Base-by-base conservation (phyloP, 1,140 invertebrate genomes). In the Drosophila leontia region DNA sequence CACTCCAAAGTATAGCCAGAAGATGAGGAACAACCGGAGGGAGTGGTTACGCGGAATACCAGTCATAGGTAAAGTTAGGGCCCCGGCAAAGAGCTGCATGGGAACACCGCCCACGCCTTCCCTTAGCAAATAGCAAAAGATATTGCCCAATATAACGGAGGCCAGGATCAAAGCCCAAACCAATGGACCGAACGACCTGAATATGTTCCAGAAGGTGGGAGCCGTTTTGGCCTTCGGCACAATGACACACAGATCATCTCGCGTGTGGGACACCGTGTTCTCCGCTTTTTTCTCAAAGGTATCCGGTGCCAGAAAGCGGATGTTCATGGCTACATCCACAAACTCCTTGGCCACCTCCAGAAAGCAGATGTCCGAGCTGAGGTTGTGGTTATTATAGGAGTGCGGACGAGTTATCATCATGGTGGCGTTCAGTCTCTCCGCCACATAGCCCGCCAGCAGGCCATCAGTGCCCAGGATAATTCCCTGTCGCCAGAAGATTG, bases 241-340 rank as follows among this genome's bases (percentile, higher is more conserved):
- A 34, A 92, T 69, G 23, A 92, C 80, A 26, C 91, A 92, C 6
- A 92, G 53, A 65, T 92, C 91, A 44, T 92, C 91, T 0, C 91
- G 84, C 56, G 44, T 87, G 23, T 91, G 79, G 7, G 90, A 79
- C 3, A 87, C 58, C 2, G 91, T 92, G 9, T 23, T 64, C 61
- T 92, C 91, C 11, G 71, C 78, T 26, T 17, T 53, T 12, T 69
- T 75, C 0, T 67, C n/a, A 42, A 92, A 92, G 0, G 72, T 62
- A 1, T 78, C 69, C 56, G 77, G 70, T 0, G 75, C 67, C 2
- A 92, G 55, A 35, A 92, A 92, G 17, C 91, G 75, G 12, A 82
- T 78, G 39, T 92, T 92, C 53, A 92, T 76, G 32, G 91, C 80
- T 26, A 92, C 32, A 41, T 92, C 91, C 37, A 84, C 87, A 29